Conservation (phyloP, 2,797 vertebrate genomes). For the Prunella strophiata region DNA sequence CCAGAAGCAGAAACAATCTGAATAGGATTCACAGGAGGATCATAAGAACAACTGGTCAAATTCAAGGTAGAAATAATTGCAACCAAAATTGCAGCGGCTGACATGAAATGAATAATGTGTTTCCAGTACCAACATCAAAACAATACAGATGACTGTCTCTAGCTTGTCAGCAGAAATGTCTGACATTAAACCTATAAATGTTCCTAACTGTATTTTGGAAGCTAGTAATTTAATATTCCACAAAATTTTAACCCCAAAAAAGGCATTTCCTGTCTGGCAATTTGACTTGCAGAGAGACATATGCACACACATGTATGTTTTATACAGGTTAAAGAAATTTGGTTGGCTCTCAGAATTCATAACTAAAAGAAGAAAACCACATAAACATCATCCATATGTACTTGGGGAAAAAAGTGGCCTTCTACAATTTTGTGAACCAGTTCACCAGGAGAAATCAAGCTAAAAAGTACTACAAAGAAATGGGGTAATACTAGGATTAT, state of each 20-base stretch:
- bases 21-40: conserved; percentile 61
- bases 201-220: not conserved
- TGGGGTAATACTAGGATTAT: not conserved
- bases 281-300: not conserved
- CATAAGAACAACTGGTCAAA: conserved; percentile 57
- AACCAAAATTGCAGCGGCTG: conserved; percentile 61
- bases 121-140: conserved; percentile 39
- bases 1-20: conserved; percentile 63
- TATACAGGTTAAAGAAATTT: not conserved
- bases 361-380: not conserved
- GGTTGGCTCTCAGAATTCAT: not conserved
- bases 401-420: not conserved
- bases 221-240: not conserved
- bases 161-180: conserved; percentile 17
- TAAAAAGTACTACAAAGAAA: conserved; percentile 48
- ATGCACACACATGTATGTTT: not conserved
- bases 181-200: not conserved
- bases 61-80: conserved; percentile 67
- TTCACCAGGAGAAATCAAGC: conserved; percentile 3
- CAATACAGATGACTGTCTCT: conserved; percentile 2
- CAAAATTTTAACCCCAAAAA: not conserved
- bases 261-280: not conserved
- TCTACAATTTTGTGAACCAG: not conserved
- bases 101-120: conserved; percentile 58
- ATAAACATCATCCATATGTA: not conserved